These are phyloP conservation scores for Cantharis lateralis DNA, from an alignment of 2,888 invertebrate genomes.

Conservation along the genomic window DNA sequence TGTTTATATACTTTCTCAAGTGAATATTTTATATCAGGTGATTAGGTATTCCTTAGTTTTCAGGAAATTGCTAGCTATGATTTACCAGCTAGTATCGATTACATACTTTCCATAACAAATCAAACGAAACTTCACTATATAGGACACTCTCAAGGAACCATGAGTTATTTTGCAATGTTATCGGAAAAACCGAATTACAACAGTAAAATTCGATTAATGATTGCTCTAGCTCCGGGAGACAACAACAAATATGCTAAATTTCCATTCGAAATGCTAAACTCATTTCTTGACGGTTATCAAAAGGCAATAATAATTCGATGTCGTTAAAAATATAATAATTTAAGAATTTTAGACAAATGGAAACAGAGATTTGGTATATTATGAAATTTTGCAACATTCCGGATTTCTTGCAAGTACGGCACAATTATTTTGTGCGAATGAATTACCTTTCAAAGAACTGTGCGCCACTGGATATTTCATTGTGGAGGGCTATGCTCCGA, in stretches of 20 bases:
- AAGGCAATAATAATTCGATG: not conserved
- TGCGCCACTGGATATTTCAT: not conserved
- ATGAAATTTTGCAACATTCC: not conserved
- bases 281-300: not conserved
- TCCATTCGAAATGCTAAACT: not conserved
- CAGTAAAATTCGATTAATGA: slow-evolving; percentile 62
- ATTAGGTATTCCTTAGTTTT: slow-evolving; percentile 61
- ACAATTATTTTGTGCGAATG: not conserved
- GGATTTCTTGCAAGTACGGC: not conserved
- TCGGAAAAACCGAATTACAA: slow-evolving; percentile 64
- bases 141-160: slow-evolving; percentile 72
- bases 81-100: slow-evolving; percentile 76
- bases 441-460: not conserved
- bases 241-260: slow-evolving; percentile 50
- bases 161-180: slow-evolving; percentile 65
- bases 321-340: not conserved
- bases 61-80: slow-evolving; percentile 79
- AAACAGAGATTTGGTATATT: not conserved
- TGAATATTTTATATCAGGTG: no score
- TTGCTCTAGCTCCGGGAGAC: slow-evolving; percentile 66
- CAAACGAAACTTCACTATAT: slow-evolving; percentile 66
- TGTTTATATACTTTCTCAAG: no score
- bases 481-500: not conserved
- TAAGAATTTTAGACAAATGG: not conserved
- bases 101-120: slow-evolving; percentile 61